Base-by-base conservation (phyloP, 1,140 invertebrate genomes). In the Drosophila sproati region DNA sequence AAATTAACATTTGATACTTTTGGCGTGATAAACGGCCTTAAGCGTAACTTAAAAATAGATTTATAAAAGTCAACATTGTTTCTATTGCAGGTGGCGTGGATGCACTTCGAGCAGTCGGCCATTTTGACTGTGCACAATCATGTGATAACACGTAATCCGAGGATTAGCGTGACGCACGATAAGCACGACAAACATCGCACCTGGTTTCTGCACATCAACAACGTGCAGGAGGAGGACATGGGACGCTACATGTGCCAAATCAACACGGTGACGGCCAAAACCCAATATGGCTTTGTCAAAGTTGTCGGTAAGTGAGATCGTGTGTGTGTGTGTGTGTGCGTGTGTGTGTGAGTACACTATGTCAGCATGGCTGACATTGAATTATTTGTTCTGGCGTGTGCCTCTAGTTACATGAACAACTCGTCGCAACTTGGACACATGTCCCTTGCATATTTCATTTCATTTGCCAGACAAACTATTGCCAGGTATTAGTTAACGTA, bases 181-280 rank as follows among this genome's bases (percentile, higher is more conserved):
- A 92, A 92, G 71, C 92, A 92, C 68, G 92, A 92, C 78, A 95
- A 95, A 91, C 97, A 97, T 91, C 95, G 96, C 78, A 98, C 97
- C 63, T 98, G 97, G 97, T 97, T 96, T 93, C 94, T 98, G 82
- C 97, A 98, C 94, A 98, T 98, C 91, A 96, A 95, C 79, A 96
- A 98, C 80, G 97, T 98, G 41, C 96, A 98, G 79, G 96, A 98
- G 93, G 96, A 96, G 82, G 98, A 99, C 93, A 95, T 96, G 80
- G 98, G 98, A 39, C 94, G 96, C 31, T 99, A 98, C 93, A 98
- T 98, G 96, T 99, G 98, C 93, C 98, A 99, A 93, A 97, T 99
- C 86, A 99, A 98, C 93, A 98, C 98, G 3, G 97, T 97, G 75
- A 97, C 97, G 48, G 97, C 96, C 61, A 98, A 98, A 94, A 98